Base-by-base conservation (phyloP, 2,113 vertebrate species). In the Aspidoscelis tigris region DNA sequence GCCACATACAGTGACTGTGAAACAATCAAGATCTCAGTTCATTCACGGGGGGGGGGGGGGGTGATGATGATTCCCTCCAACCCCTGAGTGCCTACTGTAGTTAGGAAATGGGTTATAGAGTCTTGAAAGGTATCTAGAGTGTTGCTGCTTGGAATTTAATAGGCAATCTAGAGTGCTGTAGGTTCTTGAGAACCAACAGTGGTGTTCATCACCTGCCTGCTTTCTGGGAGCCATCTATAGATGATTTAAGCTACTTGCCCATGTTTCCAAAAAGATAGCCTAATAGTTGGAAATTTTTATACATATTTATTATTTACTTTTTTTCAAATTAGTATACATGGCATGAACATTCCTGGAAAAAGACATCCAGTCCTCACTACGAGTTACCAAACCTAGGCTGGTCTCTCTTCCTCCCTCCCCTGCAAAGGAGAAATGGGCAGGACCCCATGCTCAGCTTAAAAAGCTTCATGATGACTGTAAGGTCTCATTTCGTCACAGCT, bases 401-500 rank as follows among this genome's bases (percentile, higher is more conserved):
- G 8, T 50, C 8, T 61, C 4, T 33, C 33, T 33, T 33, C 33
- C 33, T 33, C 33, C 33, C 33, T 4, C 58, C 58, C 12, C 58
- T 4, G 12, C 58, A 61, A 61, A 61, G 14, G 58, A 4, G 18
- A 18, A 16, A 16, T 16, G 2, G 20, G 21, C 73, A 50, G 39
- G 21, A 18, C 20, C 11, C 44, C 65, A 61, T 61, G 12, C 14
- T 22, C 0, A n/a, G 47, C 39, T 76, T 64, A 0, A 83, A 0
- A 83, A 89, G 85, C 20, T 8, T 22, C 26, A 78, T 7, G 83
- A 76, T 71, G 58, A 76, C 22, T 85, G 53, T 61, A 18, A 22
- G 53, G 16, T 87, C 91, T 83, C 74, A 20, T 47, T 78, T 78
- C 5, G 83, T 78, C 33, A 61, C 6, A 3, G 50, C 7, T 85